Evolutionary conservation across 2,888 invertebrate genomes (phyloP), one percentile per base, ranked within the genome.

Genomic region (Chloroclystis v-ata): DNA sequence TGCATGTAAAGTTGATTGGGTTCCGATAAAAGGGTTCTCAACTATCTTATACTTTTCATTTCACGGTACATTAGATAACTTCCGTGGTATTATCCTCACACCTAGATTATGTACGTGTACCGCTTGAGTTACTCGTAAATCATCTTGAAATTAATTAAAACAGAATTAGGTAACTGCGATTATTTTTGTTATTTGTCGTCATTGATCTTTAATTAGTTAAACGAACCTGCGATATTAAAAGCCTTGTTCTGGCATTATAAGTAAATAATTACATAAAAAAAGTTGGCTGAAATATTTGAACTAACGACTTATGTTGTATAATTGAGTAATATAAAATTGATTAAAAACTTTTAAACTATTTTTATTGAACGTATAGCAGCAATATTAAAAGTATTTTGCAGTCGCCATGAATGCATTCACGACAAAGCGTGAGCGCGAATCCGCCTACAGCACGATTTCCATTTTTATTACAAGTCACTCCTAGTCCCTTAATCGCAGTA

Each of bases 391-490:
- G n/a, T 33, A 33, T 33, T n/a, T 16, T n/a, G n/a, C 14, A 33
- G 13, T 33, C 14, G n/a, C 35, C 46, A 43, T 49, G 37, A 20
- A 20, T 53, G 54, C 47, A 58, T 52, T 54, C 49, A 49, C 41
- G 52, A 49, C 47, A 55, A 48, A 51, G 41, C 51, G 45, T 48
- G 54, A 51, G 47, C 33, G 47, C 49, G 45, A 63, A 60, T 65
- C 63, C 62, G 61, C 65, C 61, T 63, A 67, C 65, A 54, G 52
- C 50, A 60, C 49, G 49, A 70, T 75, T 75, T 67, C 61, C 68
- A 71, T 75, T 71, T 78, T 73, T 75, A 77, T 75, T 71, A 65
- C 70, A 57, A 57, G 59, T 54, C 47, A 57, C 52, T 41, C 28
- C 57, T 52, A 60, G 56, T 57, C 46, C 49, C 42, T 56, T 53